Conservation (phyloP, 2,113 vertebrate genomes). For the Brachyhypopomus occidentalis region DNA sequence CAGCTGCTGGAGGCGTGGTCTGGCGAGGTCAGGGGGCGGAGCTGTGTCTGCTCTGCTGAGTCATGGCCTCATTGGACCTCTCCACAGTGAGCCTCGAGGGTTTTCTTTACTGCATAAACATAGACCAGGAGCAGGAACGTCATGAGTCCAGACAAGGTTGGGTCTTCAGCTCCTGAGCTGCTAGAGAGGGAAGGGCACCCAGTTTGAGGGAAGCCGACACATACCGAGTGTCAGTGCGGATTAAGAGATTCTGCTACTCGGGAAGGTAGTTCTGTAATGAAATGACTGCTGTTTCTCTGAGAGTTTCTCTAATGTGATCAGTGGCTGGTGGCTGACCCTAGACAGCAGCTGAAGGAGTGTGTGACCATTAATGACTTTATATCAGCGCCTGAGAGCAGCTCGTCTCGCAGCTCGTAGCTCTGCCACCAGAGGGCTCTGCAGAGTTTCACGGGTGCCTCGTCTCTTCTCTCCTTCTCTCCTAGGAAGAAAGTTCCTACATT, state of each 20-base stretch:
- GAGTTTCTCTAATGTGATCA: background rate
- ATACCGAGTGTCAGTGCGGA: too few species aligned
- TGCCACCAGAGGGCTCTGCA: background rate
- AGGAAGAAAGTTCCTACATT: too few species aligned
- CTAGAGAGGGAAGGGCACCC: too few species aligned
- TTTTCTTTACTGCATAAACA: too few species aligned
- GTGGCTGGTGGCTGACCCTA: background rate
- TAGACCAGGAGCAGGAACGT: too few species aligned
- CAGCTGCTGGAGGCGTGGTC: background rate
- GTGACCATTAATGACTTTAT: background rate
- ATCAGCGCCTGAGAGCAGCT: background rate
- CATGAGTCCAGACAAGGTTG: too few species aligned
- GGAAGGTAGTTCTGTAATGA: too few species aligned
- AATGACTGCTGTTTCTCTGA: background rate
- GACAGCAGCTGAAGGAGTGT: background rate
- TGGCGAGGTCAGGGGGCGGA: background rate
- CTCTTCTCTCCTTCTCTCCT: background rate
- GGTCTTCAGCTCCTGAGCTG: too few species aligned
- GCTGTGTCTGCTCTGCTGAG: conserved; percentile 23
- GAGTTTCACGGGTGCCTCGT: background rate
- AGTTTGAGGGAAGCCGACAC: too few species aligned
- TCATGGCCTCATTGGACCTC: too few species aligned
- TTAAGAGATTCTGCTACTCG: too few species aligned
- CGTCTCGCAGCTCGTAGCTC: background rate
- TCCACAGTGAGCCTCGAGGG: too few species aligned